A percentile compares a stretch with the other conserved stretches of the same genome.
phyloP scores from a whole-genome alignment of 2,797 vertebrate genomes.

The Sardinella longiceps region DNA sequence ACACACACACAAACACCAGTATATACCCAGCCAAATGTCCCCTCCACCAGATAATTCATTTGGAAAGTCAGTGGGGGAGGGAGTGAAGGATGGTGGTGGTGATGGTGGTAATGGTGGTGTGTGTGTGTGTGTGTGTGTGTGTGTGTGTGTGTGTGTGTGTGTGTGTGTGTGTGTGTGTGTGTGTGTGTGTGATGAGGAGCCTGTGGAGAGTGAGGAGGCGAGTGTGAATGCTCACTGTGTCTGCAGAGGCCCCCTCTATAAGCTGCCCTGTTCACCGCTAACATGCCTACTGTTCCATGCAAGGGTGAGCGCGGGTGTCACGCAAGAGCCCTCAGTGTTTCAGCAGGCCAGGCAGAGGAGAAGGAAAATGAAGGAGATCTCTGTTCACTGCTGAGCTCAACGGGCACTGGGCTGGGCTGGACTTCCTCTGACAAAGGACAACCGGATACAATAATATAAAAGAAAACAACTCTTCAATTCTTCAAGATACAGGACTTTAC shows the following conservation, averaged over 20 bases:
- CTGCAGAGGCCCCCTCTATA: not conserved
- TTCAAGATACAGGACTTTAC: not conserved
- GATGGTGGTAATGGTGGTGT: not conserved
- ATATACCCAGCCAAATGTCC: conserved; percentile 47
- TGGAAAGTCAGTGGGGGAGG: not conserved
- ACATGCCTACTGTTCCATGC: conserved; percentile 12
- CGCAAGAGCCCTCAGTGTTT: not conserved
- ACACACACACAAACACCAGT: not conserved
- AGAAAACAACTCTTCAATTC: not conserved
- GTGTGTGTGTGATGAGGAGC: not conserved
- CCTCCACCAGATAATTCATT: not conserved
- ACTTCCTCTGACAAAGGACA: not conserved
- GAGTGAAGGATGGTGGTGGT: too few species aligned
- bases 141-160: not conserved
- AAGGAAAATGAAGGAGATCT: not conserved
- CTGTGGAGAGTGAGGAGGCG: not conserved
- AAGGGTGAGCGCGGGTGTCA: not conserved
- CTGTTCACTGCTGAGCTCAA: not conserved
- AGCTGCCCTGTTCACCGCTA: not conserved
- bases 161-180: not conserved
- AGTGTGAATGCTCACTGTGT: conserved; percentile 1
- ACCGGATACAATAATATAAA: not conserved
- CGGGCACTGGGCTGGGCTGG: not conserved
- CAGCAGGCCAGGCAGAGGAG: not conserved
- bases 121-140: conserved; percentile 23